Conservation (phyloP, 2,113 vertebrate genomes). For the Syngnathoides biaculeatus region DNA sequence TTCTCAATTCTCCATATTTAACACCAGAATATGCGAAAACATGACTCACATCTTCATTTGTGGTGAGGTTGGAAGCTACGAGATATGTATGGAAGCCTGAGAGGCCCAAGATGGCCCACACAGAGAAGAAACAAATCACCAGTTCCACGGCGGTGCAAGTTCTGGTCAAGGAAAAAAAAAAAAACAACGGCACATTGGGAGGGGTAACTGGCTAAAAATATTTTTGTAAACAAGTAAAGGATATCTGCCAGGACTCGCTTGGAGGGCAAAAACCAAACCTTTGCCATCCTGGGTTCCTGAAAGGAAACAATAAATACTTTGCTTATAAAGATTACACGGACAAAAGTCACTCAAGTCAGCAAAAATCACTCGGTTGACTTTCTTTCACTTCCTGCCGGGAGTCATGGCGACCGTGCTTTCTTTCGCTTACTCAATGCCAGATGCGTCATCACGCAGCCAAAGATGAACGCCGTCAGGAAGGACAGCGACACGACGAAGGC, state of each 20-base stretch:
- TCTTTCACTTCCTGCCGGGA: not conserved
- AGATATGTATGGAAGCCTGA: constrained; percentile 98
- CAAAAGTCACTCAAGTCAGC: not conserved
- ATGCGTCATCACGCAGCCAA: constrained; percentile 91
- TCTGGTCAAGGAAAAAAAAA: constrained; percentile 77
- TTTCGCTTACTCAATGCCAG: constrained; percentile 83
- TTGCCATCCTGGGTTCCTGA: constrained; percentile 81
- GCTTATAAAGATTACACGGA: not conserved
- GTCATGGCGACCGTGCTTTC: not conserved
- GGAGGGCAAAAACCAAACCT: constrained; percentile 81
- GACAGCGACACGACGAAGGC: constrained; percentile 92
- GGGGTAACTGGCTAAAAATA: not conserved
- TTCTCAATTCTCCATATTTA: too few relatives aligned
- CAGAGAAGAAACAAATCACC: constrained; percentile 94
- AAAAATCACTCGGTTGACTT: not conserved
- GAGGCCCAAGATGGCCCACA: constrained; percentile 97
- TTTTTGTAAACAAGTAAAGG: constrained; percentile 67
- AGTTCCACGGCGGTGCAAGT: constrained; percentile 84
- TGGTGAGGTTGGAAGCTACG: constrained; percentile 92
- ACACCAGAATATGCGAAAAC: not conserved
- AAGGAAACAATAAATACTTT: not conserved
- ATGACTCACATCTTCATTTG: constrained; percentile 92
- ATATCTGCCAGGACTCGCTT: constrained; percentile 95
- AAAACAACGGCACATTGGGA: constrained; percentile 12
- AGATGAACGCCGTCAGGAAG: constrained; percentile 92